Percentiles rank a stretch among this genome's conserved stretches.
Conservation (phyloP, 2,797 vertebrate genomes). For the Peromyscus attwateri region DNA sequence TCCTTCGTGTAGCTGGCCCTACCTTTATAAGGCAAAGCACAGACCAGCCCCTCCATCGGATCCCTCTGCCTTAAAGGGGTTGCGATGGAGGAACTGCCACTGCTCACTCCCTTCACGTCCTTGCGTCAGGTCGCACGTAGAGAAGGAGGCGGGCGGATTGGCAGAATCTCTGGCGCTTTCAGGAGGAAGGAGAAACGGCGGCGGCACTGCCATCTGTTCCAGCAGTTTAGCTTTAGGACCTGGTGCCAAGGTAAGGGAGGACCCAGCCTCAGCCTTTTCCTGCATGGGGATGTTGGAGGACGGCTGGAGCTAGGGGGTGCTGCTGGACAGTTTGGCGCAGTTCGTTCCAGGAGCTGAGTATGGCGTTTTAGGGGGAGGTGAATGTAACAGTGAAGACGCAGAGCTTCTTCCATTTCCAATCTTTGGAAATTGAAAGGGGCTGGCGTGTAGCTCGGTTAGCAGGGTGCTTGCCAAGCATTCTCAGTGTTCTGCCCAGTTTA, state of each 20-base stretch:
- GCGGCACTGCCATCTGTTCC: neutral
- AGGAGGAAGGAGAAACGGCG: neutral
- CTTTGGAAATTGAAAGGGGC: neutral
- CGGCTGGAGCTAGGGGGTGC: neutral
- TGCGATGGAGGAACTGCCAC: neutral
- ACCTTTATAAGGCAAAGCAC: neutral
- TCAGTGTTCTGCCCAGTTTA: too few species aligned
- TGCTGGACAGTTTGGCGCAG: neutral
- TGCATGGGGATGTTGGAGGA: neutral
- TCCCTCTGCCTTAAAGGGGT: neutral
- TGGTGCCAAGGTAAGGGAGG: conserved; percentile 56
- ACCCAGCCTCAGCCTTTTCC: conserved; percentile 12
- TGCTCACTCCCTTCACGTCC: neutral
- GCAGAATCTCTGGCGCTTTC: neutral
- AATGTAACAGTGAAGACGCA: neutral
- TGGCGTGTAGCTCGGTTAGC: neutral
- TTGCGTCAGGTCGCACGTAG: neutral
- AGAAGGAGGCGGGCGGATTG: neutral
- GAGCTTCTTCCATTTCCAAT: neutral
- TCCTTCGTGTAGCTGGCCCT: neutral
- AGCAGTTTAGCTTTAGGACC: neutral
- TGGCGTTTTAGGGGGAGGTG: neutral
- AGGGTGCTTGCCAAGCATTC: neutral
- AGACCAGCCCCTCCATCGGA: too few species aligned
- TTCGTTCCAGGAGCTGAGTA: neutral